A percentile compares a stretch with the other conserved stretches of the same genome.
Evolutionary conservation across 2,888 invertebrate species (phyloP).

Genomic region (Rhamphomyia laevipes): DNA sequence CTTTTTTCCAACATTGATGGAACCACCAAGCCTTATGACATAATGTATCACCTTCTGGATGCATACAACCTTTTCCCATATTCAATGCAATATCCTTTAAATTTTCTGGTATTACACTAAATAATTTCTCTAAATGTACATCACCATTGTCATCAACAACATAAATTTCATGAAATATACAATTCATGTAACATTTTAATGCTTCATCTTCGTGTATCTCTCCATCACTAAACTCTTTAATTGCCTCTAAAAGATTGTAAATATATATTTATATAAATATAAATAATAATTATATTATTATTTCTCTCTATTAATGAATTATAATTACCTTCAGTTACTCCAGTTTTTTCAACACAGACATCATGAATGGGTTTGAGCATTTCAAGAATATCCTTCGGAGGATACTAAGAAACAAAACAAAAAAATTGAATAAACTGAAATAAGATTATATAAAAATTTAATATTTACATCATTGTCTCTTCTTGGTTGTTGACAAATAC

Average conservation of each 20-base stretch:
- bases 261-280: too few relatives aligned
- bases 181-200: slow-evolving; percentile 37
- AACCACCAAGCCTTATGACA: slow-evolving; percentile 37
- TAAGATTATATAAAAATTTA: too few relatives aligned
- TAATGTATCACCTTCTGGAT: slow-evolving; percentile 31
- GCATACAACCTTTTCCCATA: slow-evolving; percentile 29
- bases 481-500: too few relatives aligned
- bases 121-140: slow-evolving; percentile 32
- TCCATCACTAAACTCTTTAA: slow-evolving; percentile 37
- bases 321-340: slow-evolving; percentile 29
- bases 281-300: not conserved
- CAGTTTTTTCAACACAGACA: slow-evolving; percentile 29
- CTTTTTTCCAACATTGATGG: slow-evolving; percentile 30
- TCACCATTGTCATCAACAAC: slow-evolving; percentile 36
- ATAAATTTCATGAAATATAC: slow-evolving; percentile 33
- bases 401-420: too few relatives aligned
- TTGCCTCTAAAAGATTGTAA: slow-evolving; percentile 24
- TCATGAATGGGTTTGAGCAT: slow-evolving; percentile 31
- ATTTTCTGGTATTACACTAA: slow-evolving; percentile 23
- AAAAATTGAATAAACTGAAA: too few relatives aligned
- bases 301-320: not conserved
- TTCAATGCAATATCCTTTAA: slow-evolving; percentile 27
- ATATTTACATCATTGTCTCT: too few relatives aligned
- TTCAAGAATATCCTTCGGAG: slow-evolving; percentile 29
- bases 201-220: slow-evolving; percentile 35